Evolutionary conservation across 2,888 invertebrate species (phyloP).

Genomic region (Lampropteryx suffumata): DNA sequence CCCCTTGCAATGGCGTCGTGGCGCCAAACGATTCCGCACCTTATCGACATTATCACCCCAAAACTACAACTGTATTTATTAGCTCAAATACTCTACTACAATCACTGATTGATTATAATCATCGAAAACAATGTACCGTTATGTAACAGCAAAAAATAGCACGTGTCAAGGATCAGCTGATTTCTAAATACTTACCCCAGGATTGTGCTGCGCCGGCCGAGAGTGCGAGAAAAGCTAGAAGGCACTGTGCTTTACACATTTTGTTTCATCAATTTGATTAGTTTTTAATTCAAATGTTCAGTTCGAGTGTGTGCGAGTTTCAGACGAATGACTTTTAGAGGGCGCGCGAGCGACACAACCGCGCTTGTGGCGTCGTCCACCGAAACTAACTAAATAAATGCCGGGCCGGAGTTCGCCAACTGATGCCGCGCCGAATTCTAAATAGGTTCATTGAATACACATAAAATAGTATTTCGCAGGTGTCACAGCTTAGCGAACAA

Average conservation of each 20-base stretch:
- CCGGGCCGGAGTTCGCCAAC: slow-evolving; percentile 35
- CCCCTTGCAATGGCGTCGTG: slow-evolving; percentile 75
- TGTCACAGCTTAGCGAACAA: slow-evolving; percentile 29
- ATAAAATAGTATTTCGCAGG: slow-evolving; percentile 50
- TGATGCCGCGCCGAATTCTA: slow-evolving; percentile 52
- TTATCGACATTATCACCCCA: slow-evolving; percentile 59
- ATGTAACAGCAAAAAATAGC: slow-evolving; percentile 68
- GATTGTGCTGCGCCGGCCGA: slow-evolving; percentile 55
- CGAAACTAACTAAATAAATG: slow-evolving; percentile 69
- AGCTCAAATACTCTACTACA: slow-evolving; percentile 18
- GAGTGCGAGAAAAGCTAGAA: slow-evolving; percentile 56
- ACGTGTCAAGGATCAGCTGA: slow-evolving; percentile 76
- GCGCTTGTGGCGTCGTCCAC: slow-evolving; percentile 56
- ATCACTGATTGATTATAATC: slow-evolving; percentile 23
- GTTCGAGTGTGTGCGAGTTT: slow-evolving; percentile 63
- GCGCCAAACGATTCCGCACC: slow-evolving; percentile 77
- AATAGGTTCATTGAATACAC: slow-evolving; percentile 61
- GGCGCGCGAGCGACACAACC: slow-evolving; percentile 56
- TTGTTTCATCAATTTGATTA: slow-evolving; percentile 67
- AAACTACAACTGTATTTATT: slow-evolving; percentile 25
- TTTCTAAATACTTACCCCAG: slow-evolving; percentile 72
- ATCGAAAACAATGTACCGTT: slow-evolving; percentile 42
- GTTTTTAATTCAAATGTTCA: slow-evolving; percentile 57
- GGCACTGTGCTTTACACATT: slow-evolving; percentile 68
- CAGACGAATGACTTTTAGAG: slow-evolving; percentile 60